A percentile compares a stretch with the other conserved stretches of the same genome.
These are phyloP conservation scores for Crotophaga sulcirostris DNA, from an alignment of 2,113 vertebrate genomes.

Conservation along the genomic window DNA sequence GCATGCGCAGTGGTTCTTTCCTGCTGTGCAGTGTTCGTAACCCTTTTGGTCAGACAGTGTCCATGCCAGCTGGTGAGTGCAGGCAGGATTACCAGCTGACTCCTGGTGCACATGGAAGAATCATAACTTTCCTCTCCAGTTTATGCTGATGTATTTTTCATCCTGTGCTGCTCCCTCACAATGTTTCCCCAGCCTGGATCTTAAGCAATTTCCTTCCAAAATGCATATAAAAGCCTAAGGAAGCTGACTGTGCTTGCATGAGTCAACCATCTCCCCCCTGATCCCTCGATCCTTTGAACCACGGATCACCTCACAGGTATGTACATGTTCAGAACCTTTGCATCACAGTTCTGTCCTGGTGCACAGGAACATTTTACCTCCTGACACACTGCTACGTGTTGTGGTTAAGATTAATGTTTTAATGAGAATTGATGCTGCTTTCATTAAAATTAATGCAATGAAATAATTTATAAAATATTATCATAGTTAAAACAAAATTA, in stretches of 20 bases:
- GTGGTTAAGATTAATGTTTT: not conserved
- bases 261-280: not conserved
- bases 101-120: not conserved
- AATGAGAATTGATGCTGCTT: not conserved
- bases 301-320: not conserved
- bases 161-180: not conserved
- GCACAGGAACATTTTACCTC: not conserved
- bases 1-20: not conserved
- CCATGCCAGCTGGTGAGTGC: fast-evolving
- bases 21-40: not conserved
- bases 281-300: not conserved
- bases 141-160: not conserved
- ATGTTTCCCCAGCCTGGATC: not conserved
- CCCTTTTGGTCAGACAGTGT: not conserved
- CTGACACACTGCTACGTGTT: not conserved
- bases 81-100: not conserved
- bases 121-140: fast-evolving
- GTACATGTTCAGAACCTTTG: not conserved
- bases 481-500: not conserved
- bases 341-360: not conserved
- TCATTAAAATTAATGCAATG: not conserved
- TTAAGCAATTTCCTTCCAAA: not conserved
- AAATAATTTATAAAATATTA: not conserved
- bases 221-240: not conserved
- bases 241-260: not conserved